phyloP scores from a whole-genome alignment of 1,140 invertebrate genomes.

The Tachypleus tridentatus region DNA sequence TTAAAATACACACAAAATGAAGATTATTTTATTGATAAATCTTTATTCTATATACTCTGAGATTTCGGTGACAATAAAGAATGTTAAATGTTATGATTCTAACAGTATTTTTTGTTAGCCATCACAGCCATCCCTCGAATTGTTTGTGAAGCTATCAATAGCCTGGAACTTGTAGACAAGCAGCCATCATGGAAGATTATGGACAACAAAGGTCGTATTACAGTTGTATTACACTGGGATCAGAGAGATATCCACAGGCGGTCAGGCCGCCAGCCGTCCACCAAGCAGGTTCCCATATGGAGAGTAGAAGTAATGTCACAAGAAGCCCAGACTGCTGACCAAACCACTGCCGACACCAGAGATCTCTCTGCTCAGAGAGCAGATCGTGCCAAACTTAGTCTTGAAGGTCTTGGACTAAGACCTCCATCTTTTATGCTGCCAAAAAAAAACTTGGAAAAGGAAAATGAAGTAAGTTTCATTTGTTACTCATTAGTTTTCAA shows the following conservation, averaged over 20 bases:
- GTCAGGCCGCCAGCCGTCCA: conserved; percentile 10
- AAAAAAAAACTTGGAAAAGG: too few relatives aligned
- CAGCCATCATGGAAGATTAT: conserved; percentile 93
- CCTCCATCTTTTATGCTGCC: conserved; percentile 20
- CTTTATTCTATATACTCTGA: too few relatives aligned
- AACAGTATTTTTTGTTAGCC: conserved; percentile 36
- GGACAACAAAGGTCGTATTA: conserved; percentile 88
- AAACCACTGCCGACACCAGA: not conserved
- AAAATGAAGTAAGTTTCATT: conserved; percentile 51
- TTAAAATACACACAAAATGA: too few relatives aligned
- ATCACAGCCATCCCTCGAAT: conserved; percentile 90
- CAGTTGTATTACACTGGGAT: conserved; percentile 86
- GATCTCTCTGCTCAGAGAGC: not conserved
- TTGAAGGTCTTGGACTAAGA: conserved; percentile 20
- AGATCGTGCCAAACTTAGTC: conserved; percentile 24
- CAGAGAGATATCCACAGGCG: conserved; percentile 37
- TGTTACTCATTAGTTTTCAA: conserved; percentile 68
- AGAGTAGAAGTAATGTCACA: conserved; percentile 17
- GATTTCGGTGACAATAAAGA: too few relatives aligned
- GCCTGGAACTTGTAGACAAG: conserved; percentile 83
- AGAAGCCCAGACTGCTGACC: conserved; percentile 10
- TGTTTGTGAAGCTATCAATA: conserved; percentile 90
- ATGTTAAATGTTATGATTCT: too few relatives aligned
- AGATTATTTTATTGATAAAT: too few relatives aligned
- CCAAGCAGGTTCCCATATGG: conserved; percentile 15